Base-by-base conservation (phyloP, 2,888 invertebrate genomes). In the Meloe dianella region DNA sequence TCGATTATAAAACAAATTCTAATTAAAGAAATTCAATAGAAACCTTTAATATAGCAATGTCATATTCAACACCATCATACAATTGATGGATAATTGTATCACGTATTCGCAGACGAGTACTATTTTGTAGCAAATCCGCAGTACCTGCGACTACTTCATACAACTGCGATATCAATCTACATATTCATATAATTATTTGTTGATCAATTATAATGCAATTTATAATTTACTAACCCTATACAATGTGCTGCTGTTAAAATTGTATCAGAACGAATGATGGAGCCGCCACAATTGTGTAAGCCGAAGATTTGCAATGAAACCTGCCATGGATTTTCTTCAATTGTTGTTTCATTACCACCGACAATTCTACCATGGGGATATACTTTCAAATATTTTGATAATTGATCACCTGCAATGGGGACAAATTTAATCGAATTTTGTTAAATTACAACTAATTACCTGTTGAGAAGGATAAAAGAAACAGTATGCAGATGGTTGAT, bases 221-320 rank as follows among this genome's bases (percentile, higher is more conserved):
- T 12, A 9, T 12, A 32, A n/a, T n/a, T 32, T 32, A 47, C 17
- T 8, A 47, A 47, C 17, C 47, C 60, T 20, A 65, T 47, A 57
- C 71, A 71, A 54, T 71, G 71, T 51, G 69, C 71, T 17, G 71
- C 69, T 60, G 71, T 71, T n/a, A 71, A 17, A 32, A 71, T 60
- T 20, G 60, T 64, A 1, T 54, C 54, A 10, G 27, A 12, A 17
- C 57, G 32, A 2, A 71, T 58, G n/a, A 71, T 65, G 0, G 69
- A 60, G 38, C 71, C 71, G 20, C 71, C 69, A 59, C 71, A 71
- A 38, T 63, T 65, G 60, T 71, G 69, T 56, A 61, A 35, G 1
- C 61, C 57, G 35, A 60, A 22, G 27, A 54, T 32, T 57, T 69
- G 69, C 22, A 71, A 35, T 1, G 71, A 71, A 27, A 69, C 54